Conservation (phyloP, 2,888 invertebrate species). For the Muscina levida region DNA sequence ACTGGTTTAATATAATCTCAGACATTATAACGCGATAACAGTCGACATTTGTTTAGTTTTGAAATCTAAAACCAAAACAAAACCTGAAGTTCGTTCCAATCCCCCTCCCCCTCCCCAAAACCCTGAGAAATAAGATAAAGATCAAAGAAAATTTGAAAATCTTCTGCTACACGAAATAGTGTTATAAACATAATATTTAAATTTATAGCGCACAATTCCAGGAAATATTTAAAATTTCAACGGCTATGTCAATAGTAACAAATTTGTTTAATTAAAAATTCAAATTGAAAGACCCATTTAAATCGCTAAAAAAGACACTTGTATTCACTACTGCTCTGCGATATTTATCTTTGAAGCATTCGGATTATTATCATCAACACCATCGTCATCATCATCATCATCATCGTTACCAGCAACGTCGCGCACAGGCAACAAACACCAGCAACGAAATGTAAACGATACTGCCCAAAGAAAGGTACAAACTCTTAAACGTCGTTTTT, state of each 20-base stretch:
- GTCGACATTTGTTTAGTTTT: neutral
- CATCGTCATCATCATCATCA: neutral
- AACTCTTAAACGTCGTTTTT: slow-evolving; percentile 51
- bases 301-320: slow-evolving; percentile 63
- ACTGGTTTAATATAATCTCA: neutral
- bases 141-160: slow-evolving; percentile 41
- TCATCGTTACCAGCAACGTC: neutral
- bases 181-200: slow-evolving; percentile 51
- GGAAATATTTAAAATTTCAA: neutral
- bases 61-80: neutral
- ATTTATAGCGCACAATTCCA: slow-evolving; percentile 44
- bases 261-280: slow-evolving; percentile 66
- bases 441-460: slow-evolving; percentile 48
- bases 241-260: slow-evolving; percentile 58
- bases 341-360: neutral
- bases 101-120: too few relatives aligned
- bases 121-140: slow-evolving; percentile 11
- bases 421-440: slow-evolving; percentile 42
- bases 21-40: neutral
- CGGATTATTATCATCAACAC: neutral
- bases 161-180: slow-evolving; percentile 24
- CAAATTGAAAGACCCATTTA: slow-evolving; percentile 60
- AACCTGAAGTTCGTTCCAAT: too few relatives aligned
- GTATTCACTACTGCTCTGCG: slow-evolving; percentile 31
- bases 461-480: slow-evolving; percentile 42